phyloP scores from a whole-genome alignment of 2,888 invertebrate species.

The Deilephila elpenor region DNA sequence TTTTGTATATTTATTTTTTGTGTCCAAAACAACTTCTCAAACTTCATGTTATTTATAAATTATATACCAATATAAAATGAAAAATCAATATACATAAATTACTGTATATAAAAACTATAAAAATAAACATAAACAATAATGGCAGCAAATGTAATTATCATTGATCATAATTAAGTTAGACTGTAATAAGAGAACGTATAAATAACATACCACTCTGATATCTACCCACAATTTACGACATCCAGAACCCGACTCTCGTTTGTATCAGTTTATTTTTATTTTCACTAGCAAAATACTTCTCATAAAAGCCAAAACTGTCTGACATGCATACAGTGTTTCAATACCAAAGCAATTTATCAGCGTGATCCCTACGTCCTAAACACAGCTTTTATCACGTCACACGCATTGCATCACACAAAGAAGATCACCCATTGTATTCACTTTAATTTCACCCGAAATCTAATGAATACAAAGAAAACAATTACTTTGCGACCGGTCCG shows the following conservation, averaged over 20 bases:
- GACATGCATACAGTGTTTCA: constrained; percentile 15
- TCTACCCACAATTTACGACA: not conserved
- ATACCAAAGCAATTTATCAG: constrained; percentile 32
- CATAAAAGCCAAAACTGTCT: not conserved
- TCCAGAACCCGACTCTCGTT: not conserved
- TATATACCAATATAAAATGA: too few species aligned
- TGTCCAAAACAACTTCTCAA: too few species aligned
- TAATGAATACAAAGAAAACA: constrained; percentile 29
- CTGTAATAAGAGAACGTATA: too few species aligned
- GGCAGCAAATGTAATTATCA: too few species aligned
- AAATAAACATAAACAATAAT: too few species aligned
- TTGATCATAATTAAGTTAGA: too few species aligned
- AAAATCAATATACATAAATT: too few species aligned
- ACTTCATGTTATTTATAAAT: too few species aligned
- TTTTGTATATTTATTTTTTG: too few species aligned
- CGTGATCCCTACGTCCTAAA: constrained; percentile 15
- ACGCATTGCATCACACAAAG: constrained; percentile 23
- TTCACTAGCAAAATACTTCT: not conserved
- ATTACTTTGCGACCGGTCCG: constrained; percentile 24
- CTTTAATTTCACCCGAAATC: constrained; percentile 28
- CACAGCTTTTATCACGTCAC: constrained; percentile 28
- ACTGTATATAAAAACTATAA: too few species aligned
- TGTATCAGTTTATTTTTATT: not conserved
- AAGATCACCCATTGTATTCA: constrained; percentile 14
- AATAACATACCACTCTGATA: not conserved